These are phyloP conservation scores for Cirrhinus molitorella DNA, from an alignment of 2,797 vertebrate genomes.

Conservation along the genomic window DNA sequence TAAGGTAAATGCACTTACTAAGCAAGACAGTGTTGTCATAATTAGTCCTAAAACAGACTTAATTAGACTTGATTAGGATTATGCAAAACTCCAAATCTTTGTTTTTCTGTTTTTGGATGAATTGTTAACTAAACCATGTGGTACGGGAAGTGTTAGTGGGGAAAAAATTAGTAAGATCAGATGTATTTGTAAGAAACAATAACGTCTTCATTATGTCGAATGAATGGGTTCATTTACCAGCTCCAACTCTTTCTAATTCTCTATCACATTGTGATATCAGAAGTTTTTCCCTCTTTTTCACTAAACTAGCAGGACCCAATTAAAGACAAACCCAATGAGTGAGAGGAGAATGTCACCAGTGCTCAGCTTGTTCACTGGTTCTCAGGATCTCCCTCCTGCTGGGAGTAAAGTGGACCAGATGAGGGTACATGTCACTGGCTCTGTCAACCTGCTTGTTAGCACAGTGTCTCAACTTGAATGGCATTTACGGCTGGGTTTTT, in stretches of 20 bases:
- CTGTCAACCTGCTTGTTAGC: slow-evolving; percentile 73
- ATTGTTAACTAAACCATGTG: neutral
- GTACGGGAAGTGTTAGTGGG: neutral
- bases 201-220: neutral
- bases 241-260: neutral
- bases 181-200: neutral
- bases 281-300: neutral
- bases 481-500: slow-evolving; percentile 62
- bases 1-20: neutral
- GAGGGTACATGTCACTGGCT: slow-evolving; percentile 73
- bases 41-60: neutral
- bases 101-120: neutral
- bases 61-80: neutral
- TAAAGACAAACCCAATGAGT: slow-evolving; percentile 19
- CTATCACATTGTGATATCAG: neutral
- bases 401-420: slow-evolving; percentile 65
- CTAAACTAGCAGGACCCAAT: slow-evolving; percentile 38
- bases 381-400: slow-evolving; percentile 18
- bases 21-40: neutral
- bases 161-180: neutral
- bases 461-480: slow-evolving; percentile 68
- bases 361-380: neutral
- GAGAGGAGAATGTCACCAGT: slow-evolving; percentile 25
- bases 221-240: neutral
- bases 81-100: neutral